A percentile compares a stretch with the other conserved stretches of the same genome.
These are phyloP conservation scores for Elgaria multicarinata DNA, from an alignment of 2,113 vertebrate species.

Conservation along the genomic window DNA sequence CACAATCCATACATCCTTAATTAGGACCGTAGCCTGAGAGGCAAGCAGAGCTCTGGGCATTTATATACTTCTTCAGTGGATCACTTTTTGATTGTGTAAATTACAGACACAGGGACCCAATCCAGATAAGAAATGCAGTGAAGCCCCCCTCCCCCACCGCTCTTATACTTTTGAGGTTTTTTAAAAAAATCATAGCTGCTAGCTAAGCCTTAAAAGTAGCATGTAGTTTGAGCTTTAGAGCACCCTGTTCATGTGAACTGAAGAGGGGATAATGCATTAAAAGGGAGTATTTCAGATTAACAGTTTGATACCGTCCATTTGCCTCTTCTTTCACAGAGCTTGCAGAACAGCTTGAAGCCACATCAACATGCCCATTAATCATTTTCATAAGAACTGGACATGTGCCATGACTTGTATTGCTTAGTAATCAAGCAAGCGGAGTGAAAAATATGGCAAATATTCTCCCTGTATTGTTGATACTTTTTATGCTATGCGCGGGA, in stretches of 20 bases:
- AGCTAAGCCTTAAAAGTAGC: neutral
- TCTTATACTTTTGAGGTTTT: too few relatives aligned
- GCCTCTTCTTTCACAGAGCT: neutral
- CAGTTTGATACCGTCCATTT: constrained; percentile 17
- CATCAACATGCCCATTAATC: neutral
- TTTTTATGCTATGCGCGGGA: neutral
- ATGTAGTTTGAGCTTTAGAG: neutral
- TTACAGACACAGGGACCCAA: too few relatives aligned
- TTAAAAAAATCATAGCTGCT: too few relatives aligned
- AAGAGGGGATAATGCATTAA: neutral
- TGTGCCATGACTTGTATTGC: neutral
- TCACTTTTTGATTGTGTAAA: too few relatives aligned
- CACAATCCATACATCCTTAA: too few relatives aligned
- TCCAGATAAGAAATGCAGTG: too few relatives aligned
- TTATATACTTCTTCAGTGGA: too few relatives aligned
- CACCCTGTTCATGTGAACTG: neutral
- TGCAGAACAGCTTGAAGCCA: neutral
- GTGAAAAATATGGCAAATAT: neutral
- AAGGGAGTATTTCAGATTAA: neutral
- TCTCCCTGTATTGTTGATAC: neutral
- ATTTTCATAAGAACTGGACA: neutral
- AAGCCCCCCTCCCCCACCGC: too few relatives aligned
- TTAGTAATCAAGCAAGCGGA: constrained; percentile 2
- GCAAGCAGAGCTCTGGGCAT: too few relatives aligned
- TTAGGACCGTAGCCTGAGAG: too few relatives aligned